These are phyloP conservation scores for Solen grandis DNA, from an alignment of 1,140 invertebrate species.

Conservation along the genomic window DNA sequence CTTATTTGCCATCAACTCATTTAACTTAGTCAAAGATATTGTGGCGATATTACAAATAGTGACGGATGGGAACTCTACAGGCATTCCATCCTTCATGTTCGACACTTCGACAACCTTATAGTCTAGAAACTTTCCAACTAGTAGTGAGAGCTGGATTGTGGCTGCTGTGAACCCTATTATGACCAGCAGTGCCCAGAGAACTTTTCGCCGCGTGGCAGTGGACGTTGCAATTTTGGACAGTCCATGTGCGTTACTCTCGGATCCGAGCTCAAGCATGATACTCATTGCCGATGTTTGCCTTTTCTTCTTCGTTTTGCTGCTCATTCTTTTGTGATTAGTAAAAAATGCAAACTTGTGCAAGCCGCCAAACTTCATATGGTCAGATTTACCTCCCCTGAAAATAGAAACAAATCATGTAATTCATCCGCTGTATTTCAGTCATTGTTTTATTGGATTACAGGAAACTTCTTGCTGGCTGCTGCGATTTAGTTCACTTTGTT, in stretches of 20 bases:
- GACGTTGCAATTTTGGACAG: slow-evolving; percentile 77
- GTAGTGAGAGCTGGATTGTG: slow-evolving; percentile 73
- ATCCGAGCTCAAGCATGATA: slow-evolving; percentile 74
- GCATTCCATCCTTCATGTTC: slow-evolving; percentile 77
- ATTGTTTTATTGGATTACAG: not conserved
- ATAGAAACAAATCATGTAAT: slow-evolving; percentile 9
- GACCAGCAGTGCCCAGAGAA: slow-evolving; percentile 73
- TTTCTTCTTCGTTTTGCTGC: slow-evolving; percentile 47
- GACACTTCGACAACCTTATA: slow-evolving; percentile 77
- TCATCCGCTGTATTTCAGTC: not conserved
- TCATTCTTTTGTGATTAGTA: slow-evolving; percentile 58
- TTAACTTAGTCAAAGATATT: slow-evolving; percentile 70
- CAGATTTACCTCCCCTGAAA: slow-evolving; percentile 63
- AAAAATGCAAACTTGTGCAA: slow-evolving; percentile 58
- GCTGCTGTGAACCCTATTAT: slow-evolving; percentile 77
- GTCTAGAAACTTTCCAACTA: slow-evolving; percentile 74
- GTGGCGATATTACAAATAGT: slow-evolving; percentile 77
- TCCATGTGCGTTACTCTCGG: slow-evolving; percentile 77
- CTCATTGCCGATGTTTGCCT: slow-evolving; percentile 62
- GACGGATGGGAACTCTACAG: slow-evolving; percentile 75
- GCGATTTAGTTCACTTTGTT: too few relatives aligned
- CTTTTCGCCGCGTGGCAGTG: slow-evolving; percentile 72
- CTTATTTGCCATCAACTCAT: slow-evolving; percentile 55
- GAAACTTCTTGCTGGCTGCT: too few relatives aligned
- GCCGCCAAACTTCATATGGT: slow-evolving; percentile 66